Evolutionary conservation across 2,888 invertebrate species (phyloP).

Genomic region (Oxyteleia sp.): DNA sequence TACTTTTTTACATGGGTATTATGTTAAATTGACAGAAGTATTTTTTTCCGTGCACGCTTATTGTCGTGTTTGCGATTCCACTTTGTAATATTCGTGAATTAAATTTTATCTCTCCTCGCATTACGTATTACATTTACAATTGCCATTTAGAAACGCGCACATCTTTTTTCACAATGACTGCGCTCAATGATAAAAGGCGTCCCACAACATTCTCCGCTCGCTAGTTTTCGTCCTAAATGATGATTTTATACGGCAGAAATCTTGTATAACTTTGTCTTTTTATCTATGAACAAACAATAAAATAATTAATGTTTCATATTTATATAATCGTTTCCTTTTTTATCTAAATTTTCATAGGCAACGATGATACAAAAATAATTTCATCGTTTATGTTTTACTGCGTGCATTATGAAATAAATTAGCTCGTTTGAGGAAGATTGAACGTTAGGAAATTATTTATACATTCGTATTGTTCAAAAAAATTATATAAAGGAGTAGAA

Average conservation of each 20-base stretch:
- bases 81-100: too few species aligned
- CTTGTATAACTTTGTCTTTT: not conserved
- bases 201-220: conserved; percentile 5
- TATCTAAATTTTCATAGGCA: conserved; percentile 25
- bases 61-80: too few species aligned
- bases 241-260: conserved; percentile 31
- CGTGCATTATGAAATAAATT: conserved; percentile 25
- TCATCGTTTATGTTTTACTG: conserved; percentile 36
- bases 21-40: too few species aligned
- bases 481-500: too few species aligned
- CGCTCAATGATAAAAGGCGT: conserved; percentile 27
- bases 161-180: conserved; percentile 49
- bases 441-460: not conserved
- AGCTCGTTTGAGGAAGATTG: conserved; percentile 30
- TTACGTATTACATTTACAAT: too few species aligned
- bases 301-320: conserved; percentile 32
- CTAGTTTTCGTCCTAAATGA: conserved; percentile 31
- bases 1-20: too few species aligned
- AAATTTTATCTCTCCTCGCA: too few species aligned
- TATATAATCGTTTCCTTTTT: conserved; percentile 18
- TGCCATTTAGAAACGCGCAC: too few species aligned
- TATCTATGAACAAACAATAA: conserved; percentile 25
- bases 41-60: too few species aligned
- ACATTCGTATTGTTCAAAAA: too few species aligned
- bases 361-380: conserved; percentile 21